Conservation (phyloP, 1,140 invertebrate species). For the Pseudachorutes palmiensis region DNA sequence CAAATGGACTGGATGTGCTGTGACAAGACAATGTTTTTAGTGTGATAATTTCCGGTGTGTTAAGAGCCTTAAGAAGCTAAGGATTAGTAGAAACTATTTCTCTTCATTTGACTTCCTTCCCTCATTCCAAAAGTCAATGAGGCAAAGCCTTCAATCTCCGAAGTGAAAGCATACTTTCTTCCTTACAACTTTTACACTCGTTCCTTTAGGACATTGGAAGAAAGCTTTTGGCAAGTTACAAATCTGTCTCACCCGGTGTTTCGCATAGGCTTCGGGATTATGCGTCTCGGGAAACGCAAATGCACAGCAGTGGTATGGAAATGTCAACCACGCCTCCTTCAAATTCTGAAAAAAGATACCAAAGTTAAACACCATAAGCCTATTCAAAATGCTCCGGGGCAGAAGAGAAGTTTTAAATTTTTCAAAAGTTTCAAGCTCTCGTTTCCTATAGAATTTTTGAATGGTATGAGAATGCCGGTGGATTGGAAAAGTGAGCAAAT, state of each 20-base stretch:
- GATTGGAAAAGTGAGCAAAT: too few species aligned
- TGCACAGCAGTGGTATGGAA: conserved; percentile 82
- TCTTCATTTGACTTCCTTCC: neutral
- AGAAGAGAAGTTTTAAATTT: neutral
- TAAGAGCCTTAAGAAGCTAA: neutral
- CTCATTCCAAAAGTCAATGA: neutral
- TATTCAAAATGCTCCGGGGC: neutral
- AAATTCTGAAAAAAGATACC: conserved; percentile 42
- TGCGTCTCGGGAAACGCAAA: conserved; percentile 69
- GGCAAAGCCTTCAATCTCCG: neutral
- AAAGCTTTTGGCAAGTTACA: neutral
- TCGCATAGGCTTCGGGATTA: conserved; percentile 41
- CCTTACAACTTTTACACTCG: too few species aligned
- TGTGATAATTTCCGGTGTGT: neutral
- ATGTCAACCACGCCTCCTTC: conserved; percentile 57
- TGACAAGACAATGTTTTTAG: neutral
- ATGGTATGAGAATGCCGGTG: too few species aligned
- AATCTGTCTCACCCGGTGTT: conserved; percentile 48
- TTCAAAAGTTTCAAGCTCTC: too few species aligned
- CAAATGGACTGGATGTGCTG: too few species aligned
- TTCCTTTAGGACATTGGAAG: too few species aligned
- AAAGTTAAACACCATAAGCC: neutral
- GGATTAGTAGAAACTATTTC: neutral
- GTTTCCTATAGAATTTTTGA: too few species aligned
- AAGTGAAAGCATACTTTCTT: too few species aligned